These are phyloP conservation scores for Pheosia gnoma DNA, from an alignment of 2,888 invertebrate genomes.

Conservation along the genomic window DNA sequence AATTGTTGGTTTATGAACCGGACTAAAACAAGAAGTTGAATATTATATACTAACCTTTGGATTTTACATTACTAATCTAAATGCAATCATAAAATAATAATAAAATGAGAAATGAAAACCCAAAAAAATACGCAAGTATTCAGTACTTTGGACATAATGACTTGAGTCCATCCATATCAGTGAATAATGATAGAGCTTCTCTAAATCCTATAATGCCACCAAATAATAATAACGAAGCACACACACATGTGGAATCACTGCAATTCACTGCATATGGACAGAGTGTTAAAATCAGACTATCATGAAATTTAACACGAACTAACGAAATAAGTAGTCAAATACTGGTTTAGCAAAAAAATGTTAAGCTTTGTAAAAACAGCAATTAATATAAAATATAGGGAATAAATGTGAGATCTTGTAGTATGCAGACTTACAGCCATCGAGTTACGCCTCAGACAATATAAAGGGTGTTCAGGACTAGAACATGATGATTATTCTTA, in stretches of 20 bases:
- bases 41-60: conserved; percentile 82
- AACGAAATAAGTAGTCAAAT: conserved; percentile 81
- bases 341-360: conserved; percentile 83
- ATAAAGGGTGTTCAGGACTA: conserved; percentile 97
- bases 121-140: conserved; percentile 73
- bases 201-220: conserved; percentile 63
- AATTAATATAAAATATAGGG: conserved; percentile 83
- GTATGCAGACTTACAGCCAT: conserved; percentile 84
- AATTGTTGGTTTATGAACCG: conserved; percentile 50
- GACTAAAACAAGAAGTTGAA: conserved; percentile 59
- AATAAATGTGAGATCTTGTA: conserved; percentile 84
- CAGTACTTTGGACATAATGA: conserved; percentile 81
- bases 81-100: conserved; percentile 78
- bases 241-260: conserved; percentile 56
- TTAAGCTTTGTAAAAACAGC: conserved; percentile 83
- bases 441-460: conserved; percentile 90
- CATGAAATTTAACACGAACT: conserved; percentile 78
- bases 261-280: conserved; percentile 71
- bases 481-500: conserved; percentile 99
- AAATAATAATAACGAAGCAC: conserved; percentile 65
- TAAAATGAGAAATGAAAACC: conserved; percentile 64
- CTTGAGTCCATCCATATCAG: conserved; percentile 73
- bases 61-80: conserved; percentile 83
- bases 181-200: conserved; percentile 58
- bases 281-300: conserved; percentile 74